Percentiles rank a stretch among this genome's conserved stretches.
phyloP scores from a whole-genome alignment of 2,888 invertebrate genomes.

The Syrista parreyssii region DNA sequence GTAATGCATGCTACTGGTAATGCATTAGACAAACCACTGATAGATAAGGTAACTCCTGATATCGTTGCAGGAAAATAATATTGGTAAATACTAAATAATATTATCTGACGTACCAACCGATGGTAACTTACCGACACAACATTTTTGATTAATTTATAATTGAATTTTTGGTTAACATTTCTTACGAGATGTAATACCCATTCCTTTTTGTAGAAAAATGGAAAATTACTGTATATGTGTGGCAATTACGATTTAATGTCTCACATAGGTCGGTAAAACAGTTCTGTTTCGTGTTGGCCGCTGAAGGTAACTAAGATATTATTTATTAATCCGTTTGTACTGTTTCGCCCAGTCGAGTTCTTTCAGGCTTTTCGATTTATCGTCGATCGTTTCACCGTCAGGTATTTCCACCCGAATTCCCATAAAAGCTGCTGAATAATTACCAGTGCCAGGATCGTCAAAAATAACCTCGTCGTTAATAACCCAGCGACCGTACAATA shows the following conservation, averaged over 20 bases:
- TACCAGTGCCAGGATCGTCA: constrained; percentile 68
- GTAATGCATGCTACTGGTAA: background rate
- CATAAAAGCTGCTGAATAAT: constrained; percentile 65
- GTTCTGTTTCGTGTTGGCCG: too few species aligned
- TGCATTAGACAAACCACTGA: background rate
- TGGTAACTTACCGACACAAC: background rate
- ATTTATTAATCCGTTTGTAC: background rate
- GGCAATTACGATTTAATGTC: too few species aligned
- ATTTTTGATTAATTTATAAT: too few species aligned
- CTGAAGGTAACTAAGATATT: background rate
- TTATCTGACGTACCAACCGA: background rate
- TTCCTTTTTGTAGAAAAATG: too few species aligned
- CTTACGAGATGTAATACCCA: too few species aligned
- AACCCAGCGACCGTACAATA: constrained; percentile 66
- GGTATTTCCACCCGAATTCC: constrained; percentile 23
- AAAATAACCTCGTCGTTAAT: constrained; percentile 65
- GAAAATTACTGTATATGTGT: too few species aligned
- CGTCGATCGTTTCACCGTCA: background rate
- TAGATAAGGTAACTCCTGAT: background rate
- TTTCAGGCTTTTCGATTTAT: background rate
- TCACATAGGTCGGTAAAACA: too few species aligned
- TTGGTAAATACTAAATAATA: background rate
- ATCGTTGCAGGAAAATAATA: background rate
- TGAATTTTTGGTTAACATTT: too few species aligned
- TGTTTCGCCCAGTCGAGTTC: background rate